A percentile compares a stretch with the other conserved stretches of the same genome.
Conservation (phyloP, 2,113 vertebrate species). For the Gobius niger region DNA sequence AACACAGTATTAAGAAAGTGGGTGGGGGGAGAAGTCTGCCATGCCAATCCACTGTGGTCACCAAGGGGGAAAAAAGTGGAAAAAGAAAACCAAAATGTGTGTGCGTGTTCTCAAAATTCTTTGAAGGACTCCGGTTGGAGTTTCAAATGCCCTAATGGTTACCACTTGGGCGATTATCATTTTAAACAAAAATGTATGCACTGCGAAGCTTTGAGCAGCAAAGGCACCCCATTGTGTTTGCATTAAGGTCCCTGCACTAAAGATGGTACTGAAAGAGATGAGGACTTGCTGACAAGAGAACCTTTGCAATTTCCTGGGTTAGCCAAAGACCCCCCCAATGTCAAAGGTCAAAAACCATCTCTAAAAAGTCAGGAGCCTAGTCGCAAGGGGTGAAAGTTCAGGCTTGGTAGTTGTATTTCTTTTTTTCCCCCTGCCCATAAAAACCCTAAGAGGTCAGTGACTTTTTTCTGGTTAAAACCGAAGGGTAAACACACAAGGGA, state of each 20-base stretch:
- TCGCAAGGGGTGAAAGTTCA: slow-evolving; percentile 56
- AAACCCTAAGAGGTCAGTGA: slow-evolving; percentile 4
- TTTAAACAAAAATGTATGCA: slow-evolving; percentile 32
- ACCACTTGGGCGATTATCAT: slow-evolving; percentile 48
- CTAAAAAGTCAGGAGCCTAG: slow-evolving; percentile 44
- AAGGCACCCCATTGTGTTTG: slow-evolving; percentile 25
- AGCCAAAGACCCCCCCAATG: slow-evolving; percentile 28
- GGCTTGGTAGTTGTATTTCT: slow-evolving; percentile 41
- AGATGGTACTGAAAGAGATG: slow-evolving; percentile 9
- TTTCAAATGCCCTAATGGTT: slow-evolving; percentile 57
- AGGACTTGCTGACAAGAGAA: slow-evolving; percentile 37
- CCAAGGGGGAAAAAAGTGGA: slow-evolving; percentile 29
- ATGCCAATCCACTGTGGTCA: slow-evolving; percentile 58
- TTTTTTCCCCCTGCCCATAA: slow-evolving; percentile 30
- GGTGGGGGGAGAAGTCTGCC: slow-evolving; percentile 33
- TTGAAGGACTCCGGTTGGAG: slow-evolving; percentile 41
- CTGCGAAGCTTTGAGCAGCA: slow-evolving; percentile 23
- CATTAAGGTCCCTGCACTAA: slow-evolving; percentile 30
- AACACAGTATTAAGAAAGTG: slow-evolving; percentile 46
- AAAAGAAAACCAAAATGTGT: slow-evolving; percentile 40
- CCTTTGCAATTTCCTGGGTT: slow-evolving; percentile 58
- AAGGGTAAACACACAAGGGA: not conserved
- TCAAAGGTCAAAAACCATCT: slow-evolving; percentile 57
- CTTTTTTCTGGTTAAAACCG: slow-evolving; percentile 9
- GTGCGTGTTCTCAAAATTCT: slow-evolving; percentile 49